phyloP scores from a whole-genome alignment of 2,888 invertebrate genomes.

The Cryptocephalus moraei region DNA sequence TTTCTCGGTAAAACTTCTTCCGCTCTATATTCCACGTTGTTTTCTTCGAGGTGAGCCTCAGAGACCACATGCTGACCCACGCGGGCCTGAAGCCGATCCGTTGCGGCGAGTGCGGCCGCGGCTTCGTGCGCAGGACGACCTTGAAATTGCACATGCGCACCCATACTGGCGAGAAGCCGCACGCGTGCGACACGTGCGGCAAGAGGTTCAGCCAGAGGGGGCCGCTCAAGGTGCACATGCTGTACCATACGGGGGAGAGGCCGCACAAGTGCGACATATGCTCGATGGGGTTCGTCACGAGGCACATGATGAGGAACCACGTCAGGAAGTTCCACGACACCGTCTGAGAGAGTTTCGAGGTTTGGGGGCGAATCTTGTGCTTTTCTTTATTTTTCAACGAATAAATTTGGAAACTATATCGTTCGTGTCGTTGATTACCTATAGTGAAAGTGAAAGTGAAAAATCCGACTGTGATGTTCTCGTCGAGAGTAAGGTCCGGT shows the following conservation, averaged over 20 bases:
- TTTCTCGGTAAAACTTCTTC: not conserved
- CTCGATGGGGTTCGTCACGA: slow-evolving; percentile 20
- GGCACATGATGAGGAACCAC: not conserved
- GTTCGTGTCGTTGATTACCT: too few species aligned
- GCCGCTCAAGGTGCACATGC: slow-evolving; percentile 23
- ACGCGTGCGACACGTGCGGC: slow-evolving; percentile 43
- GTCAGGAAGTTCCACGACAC: not conserved
- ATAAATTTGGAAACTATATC: too few species aligned
- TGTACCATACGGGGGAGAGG: slow-evolving; percentile 24
- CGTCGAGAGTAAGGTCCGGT: too few species aligned
- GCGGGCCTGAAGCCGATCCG: slow-evolving; percentile 28
- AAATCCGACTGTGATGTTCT: too few species aligned
- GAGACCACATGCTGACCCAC: slow-evolving; percentile 14
- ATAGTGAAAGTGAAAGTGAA: too few species aligned
- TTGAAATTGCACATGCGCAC: slow-evolving; percentile 30
- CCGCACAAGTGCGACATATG: slow-evolving; percentile 24
- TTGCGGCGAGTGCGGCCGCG: slow-evolving; percentile 35
- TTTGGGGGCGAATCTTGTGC: too few species aligned
- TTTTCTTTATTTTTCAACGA: too few species aligned
- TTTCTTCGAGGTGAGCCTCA: not conserved
- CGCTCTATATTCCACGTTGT: not conserved
- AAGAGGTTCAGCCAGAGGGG: slow-evolving; percentile 24
- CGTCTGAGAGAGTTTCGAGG: too few species aligned
- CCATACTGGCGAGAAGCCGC: slow-evolving; percentile 45
- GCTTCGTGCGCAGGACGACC: slow-evolving; percentile 25